Conservation (phyloP, 2,113 vertebrate species). For the Athene cunicularia region DNA sequence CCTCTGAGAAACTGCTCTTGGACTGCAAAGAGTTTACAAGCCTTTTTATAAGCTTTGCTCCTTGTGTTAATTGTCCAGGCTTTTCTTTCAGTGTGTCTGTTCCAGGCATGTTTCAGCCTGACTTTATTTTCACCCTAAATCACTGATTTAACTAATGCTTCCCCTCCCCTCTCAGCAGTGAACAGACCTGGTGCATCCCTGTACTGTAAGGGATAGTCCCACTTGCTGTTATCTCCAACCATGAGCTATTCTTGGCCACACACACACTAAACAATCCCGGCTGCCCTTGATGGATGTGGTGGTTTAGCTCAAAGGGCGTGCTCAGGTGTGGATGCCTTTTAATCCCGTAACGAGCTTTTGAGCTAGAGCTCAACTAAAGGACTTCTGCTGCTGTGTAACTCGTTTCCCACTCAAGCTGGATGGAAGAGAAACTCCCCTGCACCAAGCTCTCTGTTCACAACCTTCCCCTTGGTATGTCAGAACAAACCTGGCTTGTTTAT, state of each 20-base stretch:
- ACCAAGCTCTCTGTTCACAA: conserved; percentile 6
- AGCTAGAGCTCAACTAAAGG: background rate
- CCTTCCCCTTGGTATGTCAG: background rate
- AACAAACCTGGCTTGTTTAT: conserved; percentile 57
- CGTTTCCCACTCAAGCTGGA: background rate
- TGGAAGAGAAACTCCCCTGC: background rate
- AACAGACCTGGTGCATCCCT: conserved; percentile 9
- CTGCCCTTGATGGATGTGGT: background rate
- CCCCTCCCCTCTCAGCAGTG: background rate
- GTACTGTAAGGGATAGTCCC: background rate
- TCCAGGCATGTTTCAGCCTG: conserved; percentile 55
- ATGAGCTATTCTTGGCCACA: background rate
- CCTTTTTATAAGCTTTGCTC: conserved; percentile 62
- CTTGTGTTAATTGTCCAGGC: conserved; percentile 15
- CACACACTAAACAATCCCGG: background rate
- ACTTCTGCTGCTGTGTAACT: background rate
- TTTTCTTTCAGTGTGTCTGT: conserved; percentile 3
- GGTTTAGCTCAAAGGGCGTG: background rate
- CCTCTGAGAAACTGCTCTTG: conserved; percentile 33
- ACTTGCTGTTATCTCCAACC: background rate
- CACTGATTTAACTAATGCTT: background rate
- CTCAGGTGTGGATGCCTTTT: background rate
- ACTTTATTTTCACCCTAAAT: background rate
- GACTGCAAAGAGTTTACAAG: conserved; percentile 59
- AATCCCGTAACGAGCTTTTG: background rate